Conservation (phyloP, 37 sponge, comb jelly and placozoan species). For the Theonella swinhoei region DNA sequence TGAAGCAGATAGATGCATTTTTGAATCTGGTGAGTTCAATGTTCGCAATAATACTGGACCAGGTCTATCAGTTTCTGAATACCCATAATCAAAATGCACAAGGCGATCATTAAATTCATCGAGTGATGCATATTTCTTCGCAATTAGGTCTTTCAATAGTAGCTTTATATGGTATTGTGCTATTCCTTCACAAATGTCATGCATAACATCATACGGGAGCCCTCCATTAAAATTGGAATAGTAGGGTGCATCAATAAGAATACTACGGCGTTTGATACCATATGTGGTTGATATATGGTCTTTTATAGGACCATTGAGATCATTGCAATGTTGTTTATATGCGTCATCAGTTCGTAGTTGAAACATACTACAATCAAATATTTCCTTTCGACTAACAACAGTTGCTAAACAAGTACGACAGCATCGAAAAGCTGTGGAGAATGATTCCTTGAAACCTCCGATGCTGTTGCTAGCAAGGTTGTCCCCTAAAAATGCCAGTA, state of each 20-base stretch:
- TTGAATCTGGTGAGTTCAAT: not conserved
- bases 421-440: conserved; percentile 32
- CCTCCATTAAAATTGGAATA: conserved; percentile 29
- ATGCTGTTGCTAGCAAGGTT: conserved; percentile 13
- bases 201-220: conserved; percentile 51
- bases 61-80: conserved; percentile 30
- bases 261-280: conserved; percentile 21
- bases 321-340: conserved; percentile 3
- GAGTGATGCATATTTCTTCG: not conserved
- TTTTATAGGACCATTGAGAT: not conserved
- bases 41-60: not conserved
- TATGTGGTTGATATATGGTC: conserved; percentile 9
- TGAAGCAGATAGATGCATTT: conserved; percentile 26
- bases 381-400: not conserved
- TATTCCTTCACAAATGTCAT: conserved; percentile 42
- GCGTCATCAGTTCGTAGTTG: not conserved
- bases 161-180: conserved; percentile 22
- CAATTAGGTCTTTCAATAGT: not conserved
- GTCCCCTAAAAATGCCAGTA: too few relatives aligned
- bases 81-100: conserved; percentile 43
- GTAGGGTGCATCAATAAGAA: not conserved
- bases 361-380: conserved; percentile 1
- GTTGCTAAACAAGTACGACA: conserved; percentile 45
- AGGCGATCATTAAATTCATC: conserved; percentile 32
- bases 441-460: conserved; percentile 32